Evolutionary conservation across 1,140 invertebrate species (phyloP), one percentile per base, ranked within the genome.

Genomic region (Planococcus citri): DNA sequence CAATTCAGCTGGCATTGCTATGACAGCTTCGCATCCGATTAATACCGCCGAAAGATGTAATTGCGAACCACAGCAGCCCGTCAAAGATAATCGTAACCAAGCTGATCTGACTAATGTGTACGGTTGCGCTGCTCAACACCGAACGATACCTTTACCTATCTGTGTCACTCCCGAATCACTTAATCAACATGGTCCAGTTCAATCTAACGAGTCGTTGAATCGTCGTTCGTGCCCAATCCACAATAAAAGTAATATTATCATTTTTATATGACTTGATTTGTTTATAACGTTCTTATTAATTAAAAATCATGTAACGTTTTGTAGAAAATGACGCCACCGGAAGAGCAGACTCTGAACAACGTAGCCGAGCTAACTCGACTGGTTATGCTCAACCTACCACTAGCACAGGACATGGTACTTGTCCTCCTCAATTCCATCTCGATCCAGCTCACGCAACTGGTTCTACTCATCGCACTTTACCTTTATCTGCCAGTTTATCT

Each of bases 401-500:
- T 9, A 51, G 41, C 41, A 9, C 41, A n/a, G 17, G 6, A 17
- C 17, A n/a, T 51, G 17, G 24, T 27, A 64, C 60, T 24, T 24
- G 25, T 17, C 60, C 12, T 24, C 22, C 60, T 24, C 14, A 64
- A 64, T 10, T 64, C 9, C 21, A 64, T 17, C 24, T 64, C 4
- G 60, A 64, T 17, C 9, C 25, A 64, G 9, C 60, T 64, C 25
- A 27, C 14, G 17, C 8, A 64, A 17, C 22, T 14, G 10, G 10
- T 64, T 24, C 25, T 22, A 4, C 9, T 10, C 60, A 64, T 25
- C 60, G 60, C 3, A 64, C 60, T 10, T 27, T 64, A 25, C 60
- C 60, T 25, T 25, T 64, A 64, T 64, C 60, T 14, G 60, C 60
- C 20, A 64, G 60, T 64, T 64, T 64, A 25, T 64, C 60, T 4